Conservation (phyloP, 2,888 invertebrate species). For the Chalcosyrphus nemorum region DNA sequence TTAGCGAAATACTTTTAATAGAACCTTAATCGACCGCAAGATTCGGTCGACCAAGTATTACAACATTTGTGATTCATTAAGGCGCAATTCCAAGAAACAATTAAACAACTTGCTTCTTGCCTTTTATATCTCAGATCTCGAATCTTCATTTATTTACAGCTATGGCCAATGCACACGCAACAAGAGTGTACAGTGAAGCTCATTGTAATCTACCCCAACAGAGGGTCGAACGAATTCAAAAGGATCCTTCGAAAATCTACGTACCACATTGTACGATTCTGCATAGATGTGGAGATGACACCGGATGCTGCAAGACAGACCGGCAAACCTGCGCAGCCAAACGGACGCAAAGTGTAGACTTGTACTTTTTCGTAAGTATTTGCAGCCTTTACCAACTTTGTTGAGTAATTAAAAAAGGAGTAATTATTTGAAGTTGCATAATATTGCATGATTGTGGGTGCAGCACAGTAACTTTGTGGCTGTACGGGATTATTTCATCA, state of each 20-base stretch:
- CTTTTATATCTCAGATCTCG: not conserved
- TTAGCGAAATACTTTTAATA: not conserved
- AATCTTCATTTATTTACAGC: constrained; percentile 74
- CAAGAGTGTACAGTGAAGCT: constrained; percentile 77
- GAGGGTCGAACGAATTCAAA: constrained; percentile 88
- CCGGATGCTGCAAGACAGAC: constrained; percentile 91
- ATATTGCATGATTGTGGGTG: constrained; percentile 8
- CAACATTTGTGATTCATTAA: constrained; percentile 10
- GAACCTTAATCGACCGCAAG: not conserved
- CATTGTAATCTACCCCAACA: constrained; percentile 85
- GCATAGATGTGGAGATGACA: constrained; percentile 93
- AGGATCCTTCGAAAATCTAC: constrained; percentile 86
- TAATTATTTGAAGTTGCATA: constrained; percentile 1
- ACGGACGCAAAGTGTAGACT: constrained; percentile 86
- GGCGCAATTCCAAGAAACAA: constrained; percentile 1
- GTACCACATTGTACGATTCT: constrained; percentile 93
- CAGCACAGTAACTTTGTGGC: not conserved
- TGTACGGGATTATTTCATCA: constrained; percentile 15
- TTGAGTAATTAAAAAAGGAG: too few species aligned
- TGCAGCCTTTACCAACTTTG: not conserved
- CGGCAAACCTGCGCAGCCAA: constrained; percentile 90
- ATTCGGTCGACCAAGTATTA: not conserved
- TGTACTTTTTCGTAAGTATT: constrained; percentile 91
- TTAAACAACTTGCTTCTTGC: not conserved
- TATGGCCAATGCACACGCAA: constrained; percentile 78